phyloP scores from a whole-genome alignment of 2,113 vertebrate species.

The Anthoscopus minutus region DNA sequence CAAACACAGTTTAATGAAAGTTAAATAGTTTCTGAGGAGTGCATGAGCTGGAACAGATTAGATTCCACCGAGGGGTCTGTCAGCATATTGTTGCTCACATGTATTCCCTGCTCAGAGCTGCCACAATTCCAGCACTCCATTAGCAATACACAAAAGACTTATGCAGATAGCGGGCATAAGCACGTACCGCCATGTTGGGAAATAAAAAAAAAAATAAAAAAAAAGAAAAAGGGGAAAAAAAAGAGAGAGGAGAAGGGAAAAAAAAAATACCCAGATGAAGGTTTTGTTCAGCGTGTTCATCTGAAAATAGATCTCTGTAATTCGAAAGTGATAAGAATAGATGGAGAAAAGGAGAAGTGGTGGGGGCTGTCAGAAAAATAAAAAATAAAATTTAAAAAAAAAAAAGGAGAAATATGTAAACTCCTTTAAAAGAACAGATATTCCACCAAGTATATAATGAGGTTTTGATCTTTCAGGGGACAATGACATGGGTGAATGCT shows the following conservation, averaged over 20 bases:
- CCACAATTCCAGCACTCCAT: conserved; percentile 85
- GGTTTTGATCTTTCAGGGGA: conserved; percentile 71
- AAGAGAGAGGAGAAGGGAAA: background rate
- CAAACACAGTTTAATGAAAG: conserved; percentile 94
- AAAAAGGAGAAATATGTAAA: conserved; percentile 73
- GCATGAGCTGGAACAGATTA: conserved; percentile 89
- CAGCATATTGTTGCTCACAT: conserved; percentile 85
- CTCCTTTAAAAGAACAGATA: conserved; percentile 60
- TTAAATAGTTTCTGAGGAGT: conserved; percentile 91
- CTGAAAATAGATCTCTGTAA: conserved; percentile 89
- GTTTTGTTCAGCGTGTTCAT: conserved; percentile 77
- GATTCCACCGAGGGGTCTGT: conserved; percentile 88
- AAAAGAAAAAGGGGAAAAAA: background rate
- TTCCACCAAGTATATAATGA: conserved; percentile 47
- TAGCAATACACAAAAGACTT: conserved; percentile 88
- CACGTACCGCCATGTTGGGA: conserved; percentile 78
- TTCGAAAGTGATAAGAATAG: conserved; percentile 83
- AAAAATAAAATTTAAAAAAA: background rate
- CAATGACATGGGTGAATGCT: conserved; percentile 55
- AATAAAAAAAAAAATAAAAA: conserved; percentile 69
- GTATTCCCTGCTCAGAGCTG: conserved; percentile 82
- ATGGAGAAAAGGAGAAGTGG: conserved; percentile 77
- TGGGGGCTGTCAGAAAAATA: conserved; percentile 63
- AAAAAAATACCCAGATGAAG: conserved; percentile 57
- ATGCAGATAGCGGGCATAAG: conserved; percentile 83